Evolutionary conservation across 1,140 invertebrate species (phyloP), one percentile per base, ranked within the genome.

Genomic region (Venustaconcha ellipsiformis): DNA sequence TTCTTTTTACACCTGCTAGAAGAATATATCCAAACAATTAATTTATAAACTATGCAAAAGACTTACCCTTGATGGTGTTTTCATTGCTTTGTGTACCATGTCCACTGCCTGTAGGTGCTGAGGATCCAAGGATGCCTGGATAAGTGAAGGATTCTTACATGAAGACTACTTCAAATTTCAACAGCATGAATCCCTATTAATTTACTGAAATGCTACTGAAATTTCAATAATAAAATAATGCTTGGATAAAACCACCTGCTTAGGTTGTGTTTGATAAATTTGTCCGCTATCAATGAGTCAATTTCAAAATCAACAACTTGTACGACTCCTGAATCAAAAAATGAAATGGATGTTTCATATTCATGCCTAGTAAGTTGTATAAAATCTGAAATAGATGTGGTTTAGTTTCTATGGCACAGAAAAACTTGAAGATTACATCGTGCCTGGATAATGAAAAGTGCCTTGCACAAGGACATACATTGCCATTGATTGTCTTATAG

Each of bases 31-130:
- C 8, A 65, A 67, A 17, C 18, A 58, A 20, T 8, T 57, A 13
- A 65, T 14, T 17, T 57, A 2, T 65, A 18, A 66, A 48, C 30
- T 20, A 1, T 14, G 17, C 14, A 60, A 58, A 62, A 20, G 67
- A 78, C 82, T 82, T 79, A 89, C 88, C 74, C 88, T 81, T 64
- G 87, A 88, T 65, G 85, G 83, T 18, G 86, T 88, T 67, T 85
- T 88, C 83, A 88, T 85, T 15, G 82, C 78, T 57, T 78, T 83
- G 14, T 84, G 78, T 2, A 88, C 74, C 65, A 73, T 81, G 70
- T 89, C 87, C 68, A 89, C 82, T n/a, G 82, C 83, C 62, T 84
- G 77, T n/a, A 83, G 67, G 67, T 88, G 86, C 57, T 88, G 82
- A 17, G 86, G 81, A 78, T 89, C 86, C 15, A 85, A 62, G 23